These are phyloP conservation scores for Myathropa florea DNA, from an alignment of 2,888 invertebrate genomes.

Conservation along the genomic window DNA sequence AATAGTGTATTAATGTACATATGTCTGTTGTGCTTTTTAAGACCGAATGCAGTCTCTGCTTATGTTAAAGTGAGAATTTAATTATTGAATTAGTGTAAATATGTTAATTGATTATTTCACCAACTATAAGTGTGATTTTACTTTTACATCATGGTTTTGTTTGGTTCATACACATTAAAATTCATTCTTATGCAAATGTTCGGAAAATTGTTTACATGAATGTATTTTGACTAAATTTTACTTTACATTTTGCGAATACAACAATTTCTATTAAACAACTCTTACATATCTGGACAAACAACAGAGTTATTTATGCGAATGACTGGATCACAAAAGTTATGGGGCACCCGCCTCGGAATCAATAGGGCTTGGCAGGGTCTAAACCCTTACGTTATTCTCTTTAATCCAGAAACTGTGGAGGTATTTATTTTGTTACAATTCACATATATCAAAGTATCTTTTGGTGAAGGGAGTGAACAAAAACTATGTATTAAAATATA, in stretches of 20 bases:
- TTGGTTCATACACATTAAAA: background rate
- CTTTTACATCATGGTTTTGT: background rate
- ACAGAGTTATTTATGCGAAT: constrained; percentile 82
- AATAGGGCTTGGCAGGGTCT: constrained; percentile 82
- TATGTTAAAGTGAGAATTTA: background rate
- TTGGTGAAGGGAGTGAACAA: constrained; percentile 28
- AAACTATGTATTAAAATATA: constrained; percentile 5
- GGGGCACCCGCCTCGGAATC: constrained; percentile 81
- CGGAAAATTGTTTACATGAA: constrained; percentile 6
- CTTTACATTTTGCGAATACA: constrained; percentile 16
- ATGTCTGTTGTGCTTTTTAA: no score
- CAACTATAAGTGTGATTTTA: background rate
- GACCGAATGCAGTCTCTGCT: no score
- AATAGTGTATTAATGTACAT: no score
- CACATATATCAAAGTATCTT: constrained; percentile 8
- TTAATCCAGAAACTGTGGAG: constrained; percentile 82
- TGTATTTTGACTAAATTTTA: constrained; percentile 30
- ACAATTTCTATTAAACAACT: background rate
- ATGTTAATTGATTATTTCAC: background rate
- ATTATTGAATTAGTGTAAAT: background rate
- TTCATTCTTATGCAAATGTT: background rate
- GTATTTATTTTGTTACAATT: constrained; percentile 73
- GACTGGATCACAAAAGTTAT: constrained; percentile 81
- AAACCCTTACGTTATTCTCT: constrained; percentile 81
- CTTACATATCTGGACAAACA: constrained; percentile 12